A percentile compares a stretch with the other conserved stretches of the same genome.
These are phyloP conservation scores for Charina bottae DNA, from an alignment of 2,113 vertebrate genomes.

Conservation along the genomic window DNA sequence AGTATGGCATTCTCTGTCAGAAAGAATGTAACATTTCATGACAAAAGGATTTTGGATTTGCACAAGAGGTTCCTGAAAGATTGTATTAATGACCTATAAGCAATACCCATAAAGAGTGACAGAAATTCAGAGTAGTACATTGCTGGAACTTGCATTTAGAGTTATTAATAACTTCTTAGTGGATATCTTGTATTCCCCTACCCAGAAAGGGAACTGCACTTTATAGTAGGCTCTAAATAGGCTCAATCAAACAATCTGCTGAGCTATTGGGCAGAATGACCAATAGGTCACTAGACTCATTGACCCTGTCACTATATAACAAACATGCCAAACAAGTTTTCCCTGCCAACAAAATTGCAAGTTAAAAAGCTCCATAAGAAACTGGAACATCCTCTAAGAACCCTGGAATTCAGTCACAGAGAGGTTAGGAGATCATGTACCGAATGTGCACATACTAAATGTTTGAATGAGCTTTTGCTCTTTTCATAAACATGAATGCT, in stretches of 20 bases:
- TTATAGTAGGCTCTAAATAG: slow-evolving; percentile 70
- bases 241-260: slow-evolving; percentile 66
- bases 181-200: slow-evolving; percentile 44
- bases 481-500: slow-evolving; percentile 35
- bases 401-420: slow-evolving; percentile 66
- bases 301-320: slow-evolving; percentile 73
- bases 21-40: neutral
- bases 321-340: slow-evolving; percentile 75
- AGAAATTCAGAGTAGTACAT: slow-evolving; percentile 46
- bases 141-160: slow-evolving; percentile 54
- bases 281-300: slow-evolving; percentile 70
- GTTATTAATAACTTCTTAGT: slow-evolving; percentile 58
- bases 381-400: slow-evolving; percentile 60
- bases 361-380: slow-evolving; percentile 70
- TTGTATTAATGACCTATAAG: neutral
- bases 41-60: neutral
- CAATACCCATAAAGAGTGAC: slow-evolving; percentile 35
- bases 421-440: slow-evolving; percentile 39
- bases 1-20: neutral
- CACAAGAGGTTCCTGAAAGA: neutral
- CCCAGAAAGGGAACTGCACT: slow-evolving; percentile 70
- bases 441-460: slow-evolving; percentile 17
- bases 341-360: slow-evolving; percentile 65
- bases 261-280: slow-evolving; percentile 68
- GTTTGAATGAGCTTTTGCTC: slow-evolving; percentile 39